Evolutionary conservation across 2,888 invertebrate species (phyloP), one percentile per base, ranked within the genome.

Genomic region (Galeruca laticollis): DNA sequence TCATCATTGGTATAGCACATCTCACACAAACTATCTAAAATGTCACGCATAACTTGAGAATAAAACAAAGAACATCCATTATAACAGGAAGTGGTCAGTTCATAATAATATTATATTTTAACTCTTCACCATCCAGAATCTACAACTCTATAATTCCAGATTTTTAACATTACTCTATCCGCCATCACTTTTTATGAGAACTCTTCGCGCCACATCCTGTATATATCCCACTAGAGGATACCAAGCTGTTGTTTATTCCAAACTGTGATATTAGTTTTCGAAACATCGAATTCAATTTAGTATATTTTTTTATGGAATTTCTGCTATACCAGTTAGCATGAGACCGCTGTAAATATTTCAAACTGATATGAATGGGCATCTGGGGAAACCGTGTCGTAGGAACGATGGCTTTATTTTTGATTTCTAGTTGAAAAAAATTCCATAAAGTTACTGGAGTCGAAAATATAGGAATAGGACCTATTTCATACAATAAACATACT

Each of bases 261-360:
- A 26, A 59, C 18, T 37, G 49, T 35, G 33, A 47, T 66, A 59
- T 56, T 66, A 51, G 57, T 66, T 66, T 59, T 65, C 15, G 35
- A 65, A 65, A 65, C 59, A 37, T 20, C 59, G 59, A 66, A 66
- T 59, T 66, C 51, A 66, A 66, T 66, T 59, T 33, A 20, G 59
- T 57, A 31, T 47, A 59, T 49, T 65, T 67, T 67, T 70, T 63
- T 43, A 33, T 35, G 21, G 31, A 68, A 71, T 71, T 68, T 68
- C 68, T 60, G 51, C 43, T 54, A 31, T 71, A 64, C 66, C 68
- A 63, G 67, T 71, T 68, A 71, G 71, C 71, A 71, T 71, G 56
- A 57, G 60, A 68, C 60, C 43, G 64, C 64, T 64, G 71, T 71
- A 68, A 68, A 71, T 71, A 64, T 71, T 64, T 71, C 71, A 68